Base-by-base conservation (phyloP, 2,113 vertebrate species). In the Varanus salvator region DNA sequence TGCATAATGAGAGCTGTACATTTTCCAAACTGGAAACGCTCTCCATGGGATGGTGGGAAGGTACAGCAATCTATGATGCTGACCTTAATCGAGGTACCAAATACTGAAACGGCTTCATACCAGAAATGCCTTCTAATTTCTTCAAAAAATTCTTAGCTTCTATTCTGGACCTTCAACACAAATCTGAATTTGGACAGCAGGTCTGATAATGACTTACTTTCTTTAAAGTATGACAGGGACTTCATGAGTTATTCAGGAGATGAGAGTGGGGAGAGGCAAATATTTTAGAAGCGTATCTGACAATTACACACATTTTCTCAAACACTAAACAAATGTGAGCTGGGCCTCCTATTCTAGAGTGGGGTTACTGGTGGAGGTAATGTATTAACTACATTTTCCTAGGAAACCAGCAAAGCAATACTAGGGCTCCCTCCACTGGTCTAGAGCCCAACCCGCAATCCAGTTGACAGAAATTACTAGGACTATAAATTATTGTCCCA, bases 351-450 rank as follows among this genome's bases (percentile, higher is more conserved):
- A 52, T 54, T 57, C 52, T 34, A n/a, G 11, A 64, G 60, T 5
- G 21, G 60, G 21, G 60, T 64, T 64, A n/a, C 12, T 8, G 15
- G 27, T n/a, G 76, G 19, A 29, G 4, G 9, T 23, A 25, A 71
- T 31, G n/a, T 9, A 48, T 50, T 8, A 78, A 15, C 1, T 21
- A 25, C 4, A 54, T 2, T 71, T 74, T 86, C 19, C 19, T 48
- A 34, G 44, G 27, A 78, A 69, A 31, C 44, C 5, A 25, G 6
- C 64, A 87, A 68, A 87, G 27, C 75, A 87, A 80, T 87, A 66
- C 86, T 69, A 69, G 60, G 86, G 57, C 29, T 78, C 86, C 86
- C 86, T 87, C 86, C 80, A 34, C 44, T 80, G 86, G 76, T 80
- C 7, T 69, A 6, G 60, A 80, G 29, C 38, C 31, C 69, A 85